Conservation (phyloP, 2,113 vertebrate species). For the Sminthopsis crassicaudata region DNA sequence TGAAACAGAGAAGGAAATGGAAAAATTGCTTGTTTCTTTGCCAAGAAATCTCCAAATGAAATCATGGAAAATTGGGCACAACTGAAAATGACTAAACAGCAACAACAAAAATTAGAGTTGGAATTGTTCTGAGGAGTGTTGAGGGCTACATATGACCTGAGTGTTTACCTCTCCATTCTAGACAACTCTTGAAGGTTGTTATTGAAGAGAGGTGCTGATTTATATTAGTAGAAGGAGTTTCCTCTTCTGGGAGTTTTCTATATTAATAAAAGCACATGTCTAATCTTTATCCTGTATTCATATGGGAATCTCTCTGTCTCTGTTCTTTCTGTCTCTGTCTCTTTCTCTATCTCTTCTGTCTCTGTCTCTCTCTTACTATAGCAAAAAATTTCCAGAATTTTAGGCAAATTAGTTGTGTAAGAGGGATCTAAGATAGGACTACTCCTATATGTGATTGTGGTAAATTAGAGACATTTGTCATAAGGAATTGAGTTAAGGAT, state of each 20-base stretch:
- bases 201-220: not conserved
- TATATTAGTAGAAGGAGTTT: not conserved
- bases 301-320: not conserved
- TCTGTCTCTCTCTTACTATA: not conserved
- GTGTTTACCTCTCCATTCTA: not conserved
- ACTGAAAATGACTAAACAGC: not conserved
- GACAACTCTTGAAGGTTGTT: not conserved
- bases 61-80: not conserved
- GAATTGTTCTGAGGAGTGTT: not conserved
- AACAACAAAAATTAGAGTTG: not conserved
- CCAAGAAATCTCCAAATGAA: not conserved
- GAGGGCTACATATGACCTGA: not conserved
- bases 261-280: not conserved
- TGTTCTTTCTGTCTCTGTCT: not conserved
- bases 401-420: not conserved
- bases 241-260: not conserved
- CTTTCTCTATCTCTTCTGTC: not conserved
- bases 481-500: not conserved
- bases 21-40: not conserved
- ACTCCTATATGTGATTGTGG: not conserved
- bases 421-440: not conserved
- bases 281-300: not conserved
- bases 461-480: not conserved
- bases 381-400: not conserved
- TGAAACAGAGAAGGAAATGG: not conserved